Base-by-base conservation (phyloP, 2,888 invertebrate species). In the Pachymerium ferrugineum region DNA sequence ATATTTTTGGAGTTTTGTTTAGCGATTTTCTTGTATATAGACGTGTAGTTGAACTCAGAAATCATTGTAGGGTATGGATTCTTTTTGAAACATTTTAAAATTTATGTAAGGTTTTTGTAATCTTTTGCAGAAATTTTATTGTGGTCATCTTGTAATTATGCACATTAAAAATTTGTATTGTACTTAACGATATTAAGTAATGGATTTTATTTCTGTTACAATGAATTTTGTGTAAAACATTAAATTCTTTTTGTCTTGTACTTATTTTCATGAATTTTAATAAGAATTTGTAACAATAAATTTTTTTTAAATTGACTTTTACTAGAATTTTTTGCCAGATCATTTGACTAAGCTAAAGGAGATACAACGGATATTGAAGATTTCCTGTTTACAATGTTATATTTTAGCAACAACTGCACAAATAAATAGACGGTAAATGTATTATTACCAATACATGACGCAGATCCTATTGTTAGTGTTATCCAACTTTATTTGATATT, bases 201-300 rank as follows among this genome's bases (percentile, higher is more conserved):
- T 54, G n/a, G 16, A 54, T 54, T 54, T 54, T 47, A 19, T 54
- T 54, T 54, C 16, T 16, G 19, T 54, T 16, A 10, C 22, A 19
- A 54, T 54, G 47, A n/a, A n/a, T 19, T 54, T 54, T 54, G 47
- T 54, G 47, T 19, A 54, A 42, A 54, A n/a, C 47, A 54, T 54
- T 54, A 54, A 54, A 54, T 54, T 54, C 10, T 10, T 54, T 22
- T 54, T 19, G 47, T 22, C 19, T 16, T 54, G 47, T 54, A 54
- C 19, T 54, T 54, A 16, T 54, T 54, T 54, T 54, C 47, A n/a
- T 22, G 5, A 54, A 10, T 10, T 54, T 22, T 54, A n/a, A n/a
- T 54, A 54, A 54, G 10, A 54, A 54, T 54, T 54, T 54, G 47
- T 54, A 19, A 54, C 19, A n/a, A 54, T 22, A n/a, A 54, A 54